phyloP scores from a whole-genome alignment of 2,888 invertebrate genomes.

The Electrophaes corylata region DNA sequence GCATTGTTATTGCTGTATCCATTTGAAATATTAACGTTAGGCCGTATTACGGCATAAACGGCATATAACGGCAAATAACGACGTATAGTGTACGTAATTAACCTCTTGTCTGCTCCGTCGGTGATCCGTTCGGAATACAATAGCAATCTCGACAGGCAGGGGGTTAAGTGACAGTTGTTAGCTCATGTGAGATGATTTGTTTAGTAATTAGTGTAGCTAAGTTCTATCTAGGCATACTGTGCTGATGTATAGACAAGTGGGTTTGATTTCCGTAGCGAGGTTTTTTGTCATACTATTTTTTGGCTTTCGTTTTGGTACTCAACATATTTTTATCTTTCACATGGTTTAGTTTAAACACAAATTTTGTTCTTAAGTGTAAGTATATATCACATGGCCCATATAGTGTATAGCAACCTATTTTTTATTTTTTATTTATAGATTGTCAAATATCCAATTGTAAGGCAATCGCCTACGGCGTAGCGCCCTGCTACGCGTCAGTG shows the following conservation, averaged over 20 bases:
- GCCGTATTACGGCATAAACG: conserved; percentile 50
- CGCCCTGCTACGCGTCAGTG: conserved; percentile 13
- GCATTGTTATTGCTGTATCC: conserved; percentile 74
- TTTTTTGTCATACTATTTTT: too few relatives aligned
- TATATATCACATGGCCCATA: too few relatives aligned
- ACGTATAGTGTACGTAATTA: conserved; percentile 43
- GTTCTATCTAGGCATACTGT: not conserved
- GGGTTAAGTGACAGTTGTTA: conserved; percentile 39
- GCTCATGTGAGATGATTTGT: conserved; percentile 35
- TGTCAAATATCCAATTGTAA: not conserved
- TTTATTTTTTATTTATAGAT: not conserved
- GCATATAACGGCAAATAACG: not conserved
- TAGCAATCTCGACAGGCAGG: not conserved
- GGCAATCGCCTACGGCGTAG: conserved; percentile 36
- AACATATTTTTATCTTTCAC: too few relatives aligned
- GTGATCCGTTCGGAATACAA: not conserved
- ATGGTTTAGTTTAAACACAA: too few relatives aligned
- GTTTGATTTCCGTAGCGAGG: too few relatives aligned
- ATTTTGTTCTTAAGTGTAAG: too few relatives aligned
- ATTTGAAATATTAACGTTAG: conserved; percentile 71
- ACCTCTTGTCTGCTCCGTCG: conserved; percentile 13
- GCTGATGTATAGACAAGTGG: too few relatives aligned
- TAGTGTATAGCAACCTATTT: too few relatives aligned
- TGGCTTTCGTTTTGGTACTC: too few relatives aligned
- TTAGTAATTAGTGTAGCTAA: not conserved